Evolutionary conservation across 2,797 vertebrate species (phyloP), one percentile per base, ranked within the genome.

Genomic region (Pagetopsis macropterus): DNA sequence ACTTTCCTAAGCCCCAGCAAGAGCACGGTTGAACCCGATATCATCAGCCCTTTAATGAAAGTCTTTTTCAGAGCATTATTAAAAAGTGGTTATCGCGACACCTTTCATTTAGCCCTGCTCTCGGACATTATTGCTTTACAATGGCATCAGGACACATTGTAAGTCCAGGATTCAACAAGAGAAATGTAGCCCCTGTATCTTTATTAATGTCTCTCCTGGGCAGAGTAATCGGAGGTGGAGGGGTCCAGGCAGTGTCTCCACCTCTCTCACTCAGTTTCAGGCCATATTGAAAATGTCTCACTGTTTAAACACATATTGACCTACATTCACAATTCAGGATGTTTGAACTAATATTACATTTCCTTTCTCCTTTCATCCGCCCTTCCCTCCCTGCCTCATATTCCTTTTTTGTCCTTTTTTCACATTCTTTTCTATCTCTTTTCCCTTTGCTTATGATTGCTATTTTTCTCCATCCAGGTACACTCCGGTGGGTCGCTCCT

Each of bases 401-500:
- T 49, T 51, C 50, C 46, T 2, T 21, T 64, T 4, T 1, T 58
- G 23, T 10, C 51, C 21, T 3, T 27, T 2, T 16, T 19, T 9
- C 12, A 8, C 10, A 0, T 31, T 19, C 4, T 72, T 3, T 65
- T 56, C 52, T 7, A 4, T 50, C 19, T 13, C 15, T 70, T 61
- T 1, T 37, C 8, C 13, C 16, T 51, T 41, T 49, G 14, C 19
- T 41, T 43, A 19, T 27, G n/a, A 48, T 55, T 63, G 21, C 19
- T 45, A 3, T 12, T 79, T 54, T 48, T 70, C 51, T 41, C 14
- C 49, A 0, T 51, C 6, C 54, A 99, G 98, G 92, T 99, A 99
- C 85, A 99, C 98, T 48, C 98, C 98, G 9, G 98, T 99, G 86
- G 98, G 98, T 16, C 97, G 98, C 48, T 99, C 98, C 56, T 99